Conservation (phyloP, 2,797 vertebrate species). For the Poeciliopsis gracilis region DNA sequence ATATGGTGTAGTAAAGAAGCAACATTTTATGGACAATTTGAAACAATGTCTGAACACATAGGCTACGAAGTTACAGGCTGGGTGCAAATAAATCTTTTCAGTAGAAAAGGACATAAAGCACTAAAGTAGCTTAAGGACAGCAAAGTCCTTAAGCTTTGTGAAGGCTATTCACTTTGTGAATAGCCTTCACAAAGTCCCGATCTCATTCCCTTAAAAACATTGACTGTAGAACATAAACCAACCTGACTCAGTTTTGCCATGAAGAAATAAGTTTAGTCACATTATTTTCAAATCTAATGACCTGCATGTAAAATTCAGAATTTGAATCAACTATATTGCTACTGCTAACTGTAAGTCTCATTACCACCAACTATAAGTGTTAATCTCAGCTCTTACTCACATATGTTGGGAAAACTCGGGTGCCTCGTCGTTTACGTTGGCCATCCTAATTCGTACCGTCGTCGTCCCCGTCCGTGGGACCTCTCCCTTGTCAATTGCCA, state of each 20-base stretch:
- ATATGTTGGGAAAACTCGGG: conserved; percentile 87
- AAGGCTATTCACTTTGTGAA: too few species aligned
- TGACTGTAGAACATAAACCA: not conserved
- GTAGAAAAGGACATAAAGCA: not conserved
- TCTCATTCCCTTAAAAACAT: not conserved
- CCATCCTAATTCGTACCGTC: conserved; percentile 86
- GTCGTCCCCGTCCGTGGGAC: conserved; percentile 87
- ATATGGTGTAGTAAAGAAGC: not conserved
- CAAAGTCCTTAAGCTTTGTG: not conserved
- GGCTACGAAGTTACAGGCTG: not conserved
- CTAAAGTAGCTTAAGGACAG: not conserved
- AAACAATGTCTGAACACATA: not conserved
- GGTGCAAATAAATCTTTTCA: not conserved
- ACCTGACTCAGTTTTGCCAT: not conserved
- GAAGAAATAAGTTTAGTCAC: not conserved
- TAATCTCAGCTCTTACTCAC: conserved; percentile 70
- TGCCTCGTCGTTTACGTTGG: conserved; percentile 89
- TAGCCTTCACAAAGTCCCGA: not conserved
- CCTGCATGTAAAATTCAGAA: not conserved
- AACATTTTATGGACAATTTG: not conserved
- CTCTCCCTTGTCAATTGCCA: conserved; percentile 88
- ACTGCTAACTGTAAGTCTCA: not conserved
- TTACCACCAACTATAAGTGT: not conserved
- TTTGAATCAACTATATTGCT: not conserved
- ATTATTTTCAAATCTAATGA: not conserved